A percentile compares a stretch with the other conserved stretches of the same genome.
Evolutionary conservation across 2,888 invertebrate species (phyloP).

Genomic region (Coenonympha arcania): DNA sequence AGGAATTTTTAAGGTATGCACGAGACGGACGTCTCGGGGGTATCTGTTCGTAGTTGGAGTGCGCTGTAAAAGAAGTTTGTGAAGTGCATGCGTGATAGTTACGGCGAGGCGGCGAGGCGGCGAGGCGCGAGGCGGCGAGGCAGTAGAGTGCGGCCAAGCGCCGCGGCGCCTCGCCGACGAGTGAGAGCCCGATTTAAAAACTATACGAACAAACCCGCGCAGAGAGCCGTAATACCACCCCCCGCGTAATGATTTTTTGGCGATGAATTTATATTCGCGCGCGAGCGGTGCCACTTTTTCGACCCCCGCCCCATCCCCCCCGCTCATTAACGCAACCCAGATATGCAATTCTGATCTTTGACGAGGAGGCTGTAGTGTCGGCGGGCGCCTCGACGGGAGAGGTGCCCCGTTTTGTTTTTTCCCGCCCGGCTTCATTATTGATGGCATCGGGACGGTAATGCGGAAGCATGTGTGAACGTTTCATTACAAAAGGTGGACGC

Average conservation of each 20-base stretch:
- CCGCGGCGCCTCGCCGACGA: slow-evolving; percentile 66
- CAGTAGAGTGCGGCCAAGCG: slow-evolving; percentile 55
- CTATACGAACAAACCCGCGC: slow-evolving; percentile 71
- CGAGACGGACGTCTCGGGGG: neutral
- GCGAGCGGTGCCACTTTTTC: slow-evolving; percentile 76
- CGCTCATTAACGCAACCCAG: slow-evolving; percentile 78
- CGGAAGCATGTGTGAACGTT: slow-evolving; percentile 75
- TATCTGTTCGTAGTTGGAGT: slow-evolving; percentile 9
- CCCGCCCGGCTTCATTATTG: slow-evolving; percentile 76
- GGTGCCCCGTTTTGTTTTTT: slow-evolving; percentile 73
- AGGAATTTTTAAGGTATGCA: too few species aligned
- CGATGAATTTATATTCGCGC: slow-evolving; percentile 84
- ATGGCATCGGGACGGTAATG: slow-evolving; percentile 74
- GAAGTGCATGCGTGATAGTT: slow-evolving; percentile 58
- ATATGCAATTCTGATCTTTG: slow-evolving; percentile 80
- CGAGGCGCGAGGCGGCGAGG: slow-evolving; percentile 36
- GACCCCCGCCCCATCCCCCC: slow-evolving; percentile 65
- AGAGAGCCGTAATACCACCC: slow-evolving; percentile 78
- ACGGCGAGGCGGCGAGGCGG: slow-evolving; percentile 32
- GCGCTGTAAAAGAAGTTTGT: slow-evolving; percentile 25
- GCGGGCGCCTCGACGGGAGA: slow-evolving; percentile 72
- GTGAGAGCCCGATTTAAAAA: slow-evolving; percentile 73
- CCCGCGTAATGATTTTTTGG: slow-evolving; percentile 91
- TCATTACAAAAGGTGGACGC: slow-evolving; percentile 75
- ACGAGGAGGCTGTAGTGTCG: slow-evolving; percentile 75